Conservation (phyloP, 2,113 vertebrate genomes). For the Microcebus ravelobensis region DNA sequence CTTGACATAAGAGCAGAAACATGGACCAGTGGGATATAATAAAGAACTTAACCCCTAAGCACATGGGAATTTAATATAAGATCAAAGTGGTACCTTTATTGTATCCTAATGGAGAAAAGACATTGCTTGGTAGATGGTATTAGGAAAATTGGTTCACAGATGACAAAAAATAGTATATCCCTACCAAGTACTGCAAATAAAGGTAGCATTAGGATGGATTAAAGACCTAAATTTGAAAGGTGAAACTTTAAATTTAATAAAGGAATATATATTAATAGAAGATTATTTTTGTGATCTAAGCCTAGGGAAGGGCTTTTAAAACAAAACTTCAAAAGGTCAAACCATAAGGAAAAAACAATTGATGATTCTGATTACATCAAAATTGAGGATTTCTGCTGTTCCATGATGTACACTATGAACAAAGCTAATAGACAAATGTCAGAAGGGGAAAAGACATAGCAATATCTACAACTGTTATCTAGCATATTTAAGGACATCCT, state of each 20-base stretch:
- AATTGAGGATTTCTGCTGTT: conserved; percentile 33
- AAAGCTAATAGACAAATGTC: conserved; percentile 48
- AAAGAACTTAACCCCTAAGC: neutral
- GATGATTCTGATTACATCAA: conserved; percentile 8
- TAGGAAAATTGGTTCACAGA: neutral
- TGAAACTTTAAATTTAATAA: conserved; percentile 42
- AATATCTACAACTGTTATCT: conserved; percentile 16
- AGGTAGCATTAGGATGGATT: neutral
- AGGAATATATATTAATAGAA: neutral
- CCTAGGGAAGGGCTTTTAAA: conserved; percentile 12
- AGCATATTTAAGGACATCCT: neutral
- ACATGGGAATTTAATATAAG: neutral
- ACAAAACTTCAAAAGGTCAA: conserved; percentile 48
- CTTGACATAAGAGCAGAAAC: neutral
- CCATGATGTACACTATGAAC: neutral
- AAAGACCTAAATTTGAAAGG: conserved; percentile 17
- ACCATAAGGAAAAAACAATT: neutral
- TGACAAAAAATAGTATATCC: neutral
- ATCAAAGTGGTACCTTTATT: neutral
- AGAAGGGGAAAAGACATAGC: neutral
- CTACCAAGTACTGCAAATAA: neutral
- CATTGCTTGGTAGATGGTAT: neutral
- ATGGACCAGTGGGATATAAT: neutral
- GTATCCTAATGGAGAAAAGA: neutral
- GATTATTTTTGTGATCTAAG: conserved; percentile 59